These are phyloP conservation scores for Puffinus mauretanicus DNA, from an alignment of 2,113 vertebrate genomes.

Conservation along the genomic window DNA sequence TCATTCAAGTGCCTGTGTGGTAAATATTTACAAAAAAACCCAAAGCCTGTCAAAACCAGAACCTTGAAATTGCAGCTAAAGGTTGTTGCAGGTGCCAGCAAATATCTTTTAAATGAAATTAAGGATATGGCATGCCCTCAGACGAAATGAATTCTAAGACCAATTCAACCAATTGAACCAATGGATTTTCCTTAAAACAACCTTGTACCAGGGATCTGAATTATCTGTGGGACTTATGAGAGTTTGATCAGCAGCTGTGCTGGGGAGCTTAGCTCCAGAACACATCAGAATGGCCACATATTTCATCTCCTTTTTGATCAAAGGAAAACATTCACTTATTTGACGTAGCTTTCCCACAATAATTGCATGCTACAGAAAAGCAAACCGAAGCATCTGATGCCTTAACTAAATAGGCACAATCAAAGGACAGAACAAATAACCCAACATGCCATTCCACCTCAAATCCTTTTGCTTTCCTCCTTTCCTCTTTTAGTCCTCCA, in stretches of 20 bases:
- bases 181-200: background rate
- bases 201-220: background rate
- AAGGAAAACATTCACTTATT: constrained; percentile 22
- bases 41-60: background rate
- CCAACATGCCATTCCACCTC: constrained; percentile 1
- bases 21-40: background rate
- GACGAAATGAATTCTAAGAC: background rate
- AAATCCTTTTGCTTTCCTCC: constrained; percentile 19
- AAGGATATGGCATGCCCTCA: background rate
- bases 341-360: constrained; percentile 35
- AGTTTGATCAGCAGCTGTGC: constrained; percentile 14
- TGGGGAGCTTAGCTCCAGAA: background rate
- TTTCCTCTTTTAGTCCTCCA: background rate
- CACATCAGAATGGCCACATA: constrained; percentile 36
- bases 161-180: background rate
- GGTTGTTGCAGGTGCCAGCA: background rate
- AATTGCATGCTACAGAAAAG: constrained; percentile 21
- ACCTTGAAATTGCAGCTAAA: background rate
- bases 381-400: constrained; percentile 30
- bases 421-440: constrained; percentile 33
- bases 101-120: background rate
- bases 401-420: constrained; percentile 29
- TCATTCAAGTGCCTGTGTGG: background rate
- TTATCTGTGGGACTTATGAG: background rate
- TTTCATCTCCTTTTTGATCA: constrained; percentile 25